phyloP scores from a whole-genome alignment of 2,113 vertebrate species.

The Chionomys nivalis region DNA sequence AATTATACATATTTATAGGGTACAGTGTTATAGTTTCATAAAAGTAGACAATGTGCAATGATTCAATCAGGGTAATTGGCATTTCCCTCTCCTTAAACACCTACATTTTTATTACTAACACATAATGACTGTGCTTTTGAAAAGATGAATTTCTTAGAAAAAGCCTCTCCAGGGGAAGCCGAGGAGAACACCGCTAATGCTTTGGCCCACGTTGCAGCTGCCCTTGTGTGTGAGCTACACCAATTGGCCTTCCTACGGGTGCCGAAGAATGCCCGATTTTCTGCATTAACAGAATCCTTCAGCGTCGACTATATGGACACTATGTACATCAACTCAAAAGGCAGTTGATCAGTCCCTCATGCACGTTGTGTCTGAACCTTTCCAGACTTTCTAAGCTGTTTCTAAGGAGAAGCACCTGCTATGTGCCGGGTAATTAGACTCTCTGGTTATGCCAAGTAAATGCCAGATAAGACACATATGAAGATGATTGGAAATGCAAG shows the following conservation, averaged over 20 bases:
- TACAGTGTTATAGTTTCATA: neutral
- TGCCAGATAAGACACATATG: neutral
- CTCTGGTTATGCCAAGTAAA: neutral
- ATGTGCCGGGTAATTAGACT: neutral
- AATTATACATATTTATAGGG: neutral
- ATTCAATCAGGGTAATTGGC: neutral
- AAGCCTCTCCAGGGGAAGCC: conserved; percentile 3
- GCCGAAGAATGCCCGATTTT: neutral
- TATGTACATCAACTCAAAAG: conserved; percentile 55
- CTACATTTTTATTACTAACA: neutral
- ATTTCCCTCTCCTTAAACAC: neutral
- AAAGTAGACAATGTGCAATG: neutral
- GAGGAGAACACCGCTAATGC: neutral
- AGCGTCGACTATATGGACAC: neutral
- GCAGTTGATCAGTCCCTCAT: neutral
- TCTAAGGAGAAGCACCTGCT: conserved; percentile 32
- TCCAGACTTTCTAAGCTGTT: conserved; percentile 69
- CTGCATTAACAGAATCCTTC: neutral
- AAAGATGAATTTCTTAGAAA: neutral
- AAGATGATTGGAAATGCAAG: conserved; percentile 45
- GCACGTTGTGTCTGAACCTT: conserved; percentile 31
- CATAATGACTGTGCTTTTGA: neutral
- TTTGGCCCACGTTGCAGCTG: conserved; percentile 41
- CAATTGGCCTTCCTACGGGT: conserved; percentile 20
- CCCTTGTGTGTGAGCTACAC: neutral